Evolutionary conservation across 2,888 invertebrate genomes (phyloP), one percentile per base, ranked within the genome.

Genomic region (Mesorhabditis spiculigera): DNA sequence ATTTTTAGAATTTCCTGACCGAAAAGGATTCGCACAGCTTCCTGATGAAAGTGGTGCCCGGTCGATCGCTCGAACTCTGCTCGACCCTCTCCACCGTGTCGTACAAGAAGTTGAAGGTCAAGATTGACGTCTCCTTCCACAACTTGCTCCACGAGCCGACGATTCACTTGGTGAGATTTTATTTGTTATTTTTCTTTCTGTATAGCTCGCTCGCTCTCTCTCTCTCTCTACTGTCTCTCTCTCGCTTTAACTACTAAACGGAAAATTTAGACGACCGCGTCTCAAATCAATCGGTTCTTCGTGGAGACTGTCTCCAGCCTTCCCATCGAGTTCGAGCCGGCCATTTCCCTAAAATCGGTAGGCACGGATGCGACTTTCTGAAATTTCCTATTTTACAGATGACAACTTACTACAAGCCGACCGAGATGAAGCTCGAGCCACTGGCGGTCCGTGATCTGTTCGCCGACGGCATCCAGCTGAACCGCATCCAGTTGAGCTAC

Each of bases 401-500:
- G 10, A 66, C 75, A 6, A 66, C 78, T 6, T 28, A 78, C 50
- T 72, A 78, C 62, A 93, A 93, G 86, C 94, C 95, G 0, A 88
- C 88, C 4, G 94, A 95, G 74, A 89, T 91, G 0, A 94, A 93
- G 88, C 88, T 96, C 61, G 87, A 89, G 43, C 92, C 94, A 13
- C 87, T 95, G 71, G 91, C 91, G 8, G 87, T 83, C 0, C 90
- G 96, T 65, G 96, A 97, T 88, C 89, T 93, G 65, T 91, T 96
- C 78, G 93, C 94, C 72, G 10, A 43, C 10, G 90, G 91, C 64
- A 89, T 95, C 68, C 94, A 95, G 88, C 93, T 96, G 80, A 95
- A 95, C 87, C 93, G 94, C 86, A 89, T 95, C 68, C 88, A 93
- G 79, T 90, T 96, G 79, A 92, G 92, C 0, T 98, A 96, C 87